Base-by-base conservation (phyloP, 2,888 invertebrate genomes). In the Drosophila helvetica region DNA sequence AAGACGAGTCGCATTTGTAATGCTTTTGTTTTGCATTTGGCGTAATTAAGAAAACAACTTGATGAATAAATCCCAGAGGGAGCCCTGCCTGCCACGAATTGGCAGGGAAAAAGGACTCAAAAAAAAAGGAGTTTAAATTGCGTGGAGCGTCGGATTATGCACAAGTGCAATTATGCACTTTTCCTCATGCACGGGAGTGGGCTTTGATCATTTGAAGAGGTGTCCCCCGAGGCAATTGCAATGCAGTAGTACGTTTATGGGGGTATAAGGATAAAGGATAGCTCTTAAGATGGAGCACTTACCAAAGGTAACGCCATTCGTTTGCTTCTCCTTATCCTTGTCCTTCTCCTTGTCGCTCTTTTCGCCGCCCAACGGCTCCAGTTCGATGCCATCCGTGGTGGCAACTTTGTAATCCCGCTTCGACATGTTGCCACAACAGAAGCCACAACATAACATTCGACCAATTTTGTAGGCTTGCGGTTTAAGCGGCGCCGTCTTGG, bases 321-420 rank as follows among this genome's bases (percentile, higher is more conserved):
- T 91, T 78, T 90, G 91, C 71, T 90, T 90, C 53, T 90, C 91
- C 74, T 90, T 90, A 54, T 90, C 90, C 74, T 90, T 90, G 56
- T 90, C 90, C 79, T 90, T 90, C 54, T 90, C 90, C 79, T 90
- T 90, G 46, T 91, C 91, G 73, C 69, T 72, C 82, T 91, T 92
- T 72, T 90, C 90, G 79, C 92, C 92, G 70, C 92, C 92, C 61
- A 92, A 76, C 64, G 92, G 92, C 83, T 92, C 92, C 79, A 92
- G 81, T 77, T 92, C 92, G 77, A 91, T 92, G 80, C 91, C 91
- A 85, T 92, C 92, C 71, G 87, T 90, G 74, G 92, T 91, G 78
- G 92, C 90, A 74, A 92, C 92, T 87, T 92, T 92, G 88, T 92
- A 92, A 83, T 92, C 92, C 61, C 92, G 88, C 78, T 92, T 92